Evolutionary conservation across 1,140 invertebrate genomes (phyloP), one percentile per base, ranked within the genome.

Genomic region (Bicyclus anynana): DNA sequence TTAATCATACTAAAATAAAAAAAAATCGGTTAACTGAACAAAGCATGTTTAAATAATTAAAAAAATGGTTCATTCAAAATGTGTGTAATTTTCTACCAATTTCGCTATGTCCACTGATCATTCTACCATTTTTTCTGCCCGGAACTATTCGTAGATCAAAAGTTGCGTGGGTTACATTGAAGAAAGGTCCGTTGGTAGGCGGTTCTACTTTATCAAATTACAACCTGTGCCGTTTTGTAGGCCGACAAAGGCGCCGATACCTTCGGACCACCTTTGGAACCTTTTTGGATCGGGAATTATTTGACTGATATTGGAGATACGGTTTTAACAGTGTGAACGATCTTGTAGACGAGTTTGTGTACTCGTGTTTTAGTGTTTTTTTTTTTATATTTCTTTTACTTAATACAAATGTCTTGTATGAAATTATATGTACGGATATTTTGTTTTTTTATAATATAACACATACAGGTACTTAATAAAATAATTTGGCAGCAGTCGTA

Each of bases 171-270:
- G 79, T 62, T 65, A 65, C 67, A 74, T 76, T 69, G 79, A 82
- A 77, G 73, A 80, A 77, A 77, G 67, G 65, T 61, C 69, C 72
- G 67, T 76, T 79, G 71, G 80, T 80, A 84, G 84, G 82, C 82
- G 84, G 72, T 66, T 62, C 69, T 67, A 77, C 76, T 80, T 84
- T 85, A 87, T 87, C 78, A 85, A 87, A 87, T 85, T 87, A 85
- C 80, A 84, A 84, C 77, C 77, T 84, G 81, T 77, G 75, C 76
- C 72, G 74, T 82, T 81, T 76, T 78, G 76, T 75, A 23, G 50
- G 72, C 77, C 79, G 80, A 84, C 80, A 87, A 87, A 83, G 77
- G 70, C 60, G 38, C 69, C 68, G 71, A 69, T 74, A 58, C 63
- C 65, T 59, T 44, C 40, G 62, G 18, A 20, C 54, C 27, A 29